Evolutionary conservation across 2,797 vertebrate species (phyloP).

Genomic region (Acrocephalus scirpaceus): DNA sequence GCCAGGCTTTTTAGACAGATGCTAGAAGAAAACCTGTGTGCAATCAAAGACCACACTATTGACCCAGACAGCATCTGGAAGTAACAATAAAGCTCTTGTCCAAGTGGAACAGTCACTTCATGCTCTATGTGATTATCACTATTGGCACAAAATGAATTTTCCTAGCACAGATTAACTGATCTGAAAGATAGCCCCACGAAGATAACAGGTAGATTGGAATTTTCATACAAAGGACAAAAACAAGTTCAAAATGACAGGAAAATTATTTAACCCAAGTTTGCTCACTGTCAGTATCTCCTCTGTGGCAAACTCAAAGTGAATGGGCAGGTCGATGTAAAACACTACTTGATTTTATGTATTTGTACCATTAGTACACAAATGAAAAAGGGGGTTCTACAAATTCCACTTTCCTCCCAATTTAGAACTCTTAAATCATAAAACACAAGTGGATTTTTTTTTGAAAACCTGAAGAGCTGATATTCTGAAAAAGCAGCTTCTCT

Average conservation of each 20-base stretch:
- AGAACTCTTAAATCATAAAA: constrained; percentile 12
- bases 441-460: constrained; percentile 7
- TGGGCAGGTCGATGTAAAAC: background rate
- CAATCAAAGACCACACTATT: background rate
- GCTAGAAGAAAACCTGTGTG: background rate
- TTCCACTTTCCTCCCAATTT: background rate
- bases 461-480: constrained; percentile 1
- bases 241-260: background rate
- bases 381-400: background rate
- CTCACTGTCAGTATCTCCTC: background rate
- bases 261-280: background rate
- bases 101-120: background rate
- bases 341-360: background rate
- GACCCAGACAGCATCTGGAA: background rate
- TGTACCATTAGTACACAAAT: background rate
- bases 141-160: background rate
- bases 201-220: background rate
- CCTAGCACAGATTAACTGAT: background rate
- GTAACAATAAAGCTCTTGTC: background rate
- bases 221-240: background rate
- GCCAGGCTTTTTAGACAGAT: background rate
- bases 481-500: constrained; percentile 59
- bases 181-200: background rate
- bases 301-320: background rate
- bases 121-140: background rate